Conservation (phyloP, 2,888 invertebrate species). For the Phengaris alcon region DNA sequence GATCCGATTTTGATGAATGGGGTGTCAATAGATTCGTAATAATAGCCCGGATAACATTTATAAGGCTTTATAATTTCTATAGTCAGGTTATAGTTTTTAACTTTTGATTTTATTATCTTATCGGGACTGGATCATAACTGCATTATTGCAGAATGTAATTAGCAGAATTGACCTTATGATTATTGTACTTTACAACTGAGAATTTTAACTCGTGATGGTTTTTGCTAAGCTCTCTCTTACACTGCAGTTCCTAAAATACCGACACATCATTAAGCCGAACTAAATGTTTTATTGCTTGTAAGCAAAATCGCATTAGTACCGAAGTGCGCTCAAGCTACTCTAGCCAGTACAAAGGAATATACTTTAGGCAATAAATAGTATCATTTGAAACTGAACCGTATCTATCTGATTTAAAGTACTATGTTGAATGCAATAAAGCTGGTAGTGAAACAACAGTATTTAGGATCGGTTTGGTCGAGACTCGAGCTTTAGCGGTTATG, state of each 20-base stretch:
- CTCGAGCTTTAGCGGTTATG: neutral
- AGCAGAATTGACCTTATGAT: too few relatives aligned
- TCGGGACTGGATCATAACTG: too few relatives aligned
- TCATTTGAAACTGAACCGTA: neutral
- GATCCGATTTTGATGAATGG: too few relatives aligned
- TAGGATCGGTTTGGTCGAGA: neutral
- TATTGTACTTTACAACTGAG: too few relatives aligned
- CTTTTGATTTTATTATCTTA: too few relatives aligned
- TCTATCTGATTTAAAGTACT: neutral
- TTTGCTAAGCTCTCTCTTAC: neutral
- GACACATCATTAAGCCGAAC: neutral
- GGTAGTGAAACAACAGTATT: neutral
- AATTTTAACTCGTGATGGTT: too few relatives aligned
- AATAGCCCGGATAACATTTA: too few relatives aligned
- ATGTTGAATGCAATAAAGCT: neutral
- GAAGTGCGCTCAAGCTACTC: neutral
- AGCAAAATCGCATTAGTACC: neutral
- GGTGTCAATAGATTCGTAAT: too few relatives aligned
- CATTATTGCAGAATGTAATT: too few relatives aligned
- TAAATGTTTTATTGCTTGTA: neutral
- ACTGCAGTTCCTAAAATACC: neutral
- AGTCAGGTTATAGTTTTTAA: too few relatives aligned
- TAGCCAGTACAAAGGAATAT: neutral
- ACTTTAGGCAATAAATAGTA: neutral
- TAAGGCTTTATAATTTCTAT: too few relatives aligned